phyloP scores from a whole-genome alignment of 2,113 vertebrate species.

The Diadophis punctatus region DNA sequence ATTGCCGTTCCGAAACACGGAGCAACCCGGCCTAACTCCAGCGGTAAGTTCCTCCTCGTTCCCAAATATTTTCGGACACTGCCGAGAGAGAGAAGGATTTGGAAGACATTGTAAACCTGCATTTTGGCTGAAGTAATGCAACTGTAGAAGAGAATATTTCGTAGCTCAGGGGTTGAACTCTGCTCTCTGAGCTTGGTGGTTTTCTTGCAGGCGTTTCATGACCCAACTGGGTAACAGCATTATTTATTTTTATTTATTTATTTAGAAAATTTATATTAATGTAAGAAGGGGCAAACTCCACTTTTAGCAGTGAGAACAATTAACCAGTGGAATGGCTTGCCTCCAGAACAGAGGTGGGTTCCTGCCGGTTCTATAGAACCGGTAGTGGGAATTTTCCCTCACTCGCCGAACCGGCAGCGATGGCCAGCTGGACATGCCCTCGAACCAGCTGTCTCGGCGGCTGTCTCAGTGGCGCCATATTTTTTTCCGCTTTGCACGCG shows the following conservation, averaged over 20 bases:
- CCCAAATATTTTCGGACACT: background rate
- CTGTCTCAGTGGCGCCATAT: too few relatives aligned
- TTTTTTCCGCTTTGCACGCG: too few relatives aligned
- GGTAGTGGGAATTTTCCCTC: too few relatives aligned
- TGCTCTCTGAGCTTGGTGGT: background rate
- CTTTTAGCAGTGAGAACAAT: background rate
- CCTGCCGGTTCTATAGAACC: too few relatives aligned
- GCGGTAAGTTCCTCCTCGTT: background rate
- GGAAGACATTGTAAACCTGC: background rate
- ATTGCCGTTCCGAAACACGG: slow-evolving; percentile 65
- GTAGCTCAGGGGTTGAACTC: background rate
- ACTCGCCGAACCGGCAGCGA: too few relatives aligned
- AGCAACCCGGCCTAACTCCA: background rate
- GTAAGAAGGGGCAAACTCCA: background rate
- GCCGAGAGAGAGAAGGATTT: background rate
- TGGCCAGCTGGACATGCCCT: too few relatives aligned
- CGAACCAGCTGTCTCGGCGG: too few relatives aligned
- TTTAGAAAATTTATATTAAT: background rate
- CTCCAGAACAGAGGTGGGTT: too few relatives aligned
- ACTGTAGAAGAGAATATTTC: background rate
- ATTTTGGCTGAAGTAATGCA: too few relatives aligned
- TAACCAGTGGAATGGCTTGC: background rate
- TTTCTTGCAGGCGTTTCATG: background rate
- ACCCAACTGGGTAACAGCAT: background rate
- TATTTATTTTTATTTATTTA: too few relatives aligned